A percentile compares a stretch with the other conserved stretches of the same genome.
These are phyloP conservation scores for Drosophila kanekoi DNA, from an alignment of 2,888 invertebrate species.

Conservation along the genomic window DNA sequence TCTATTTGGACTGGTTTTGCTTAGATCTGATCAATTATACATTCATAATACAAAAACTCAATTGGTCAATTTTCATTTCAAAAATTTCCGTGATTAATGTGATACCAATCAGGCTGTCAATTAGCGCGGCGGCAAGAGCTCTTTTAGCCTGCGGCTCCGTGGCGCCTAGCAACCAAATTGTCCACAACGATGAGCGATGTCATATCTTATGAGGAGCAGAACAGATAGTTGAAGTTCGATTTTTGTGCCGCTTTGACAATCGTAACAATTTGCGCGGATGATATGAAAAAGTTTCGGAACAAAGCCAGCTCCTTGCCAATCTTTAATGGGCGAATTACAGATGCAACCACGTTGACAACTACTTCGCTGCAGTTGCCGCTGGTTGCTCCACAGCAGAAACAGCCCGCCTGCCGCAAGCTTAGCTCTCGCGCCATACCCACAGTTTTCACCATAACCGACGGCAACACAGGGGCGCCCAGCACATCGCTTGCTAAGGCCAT, in stretches of 20 bases:
- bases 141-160: no score
- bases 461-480: constrained; percentile 50
- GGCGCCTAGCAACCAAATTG: constrained; percentile 69
- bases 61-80: constrained; percentile 24
- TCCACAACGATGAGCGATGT: constrained; percentile 54
- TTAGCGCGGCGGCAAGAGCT: constrained; percentile 20
- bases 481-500: constrained; percentile 64
- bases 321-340: constrained; percentile 82
- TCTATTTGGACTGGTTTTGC: constrained; percentile 31
- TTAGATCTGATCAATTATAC: constrained; percentile 47
- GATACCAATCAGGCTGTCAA: constrained; percentile 29
- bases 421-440: constrained; percentile 54
- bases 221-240: constrained; percentile 29
- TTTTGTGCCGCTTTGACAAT: constrained; percentile 12
- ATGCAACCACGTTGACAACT: constrained; percentile 78
- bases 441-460: constrained; percentile 77
- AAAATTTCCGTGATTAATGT: neutral
- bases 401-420: constrained; percentile 49
- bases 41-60: constrained; percentile 17
- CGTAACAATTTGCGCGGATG: neutral
- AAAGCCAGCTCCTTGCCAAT: constrained; percentile 83
- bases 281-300: constrained; percentile 82
- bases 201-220: constrained; percentile 22
- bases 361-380: constrained; percentile 66
- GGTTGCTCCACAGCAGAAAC: constrained; percentile 22